A percentile compares a stretch with the other conserved stretches of the same genome.
These are phyloP conservation scores for Tinamus major DNA, from an alignment of 2,797 vertebrate genomes.

Conservation along the genomic window DNA sequence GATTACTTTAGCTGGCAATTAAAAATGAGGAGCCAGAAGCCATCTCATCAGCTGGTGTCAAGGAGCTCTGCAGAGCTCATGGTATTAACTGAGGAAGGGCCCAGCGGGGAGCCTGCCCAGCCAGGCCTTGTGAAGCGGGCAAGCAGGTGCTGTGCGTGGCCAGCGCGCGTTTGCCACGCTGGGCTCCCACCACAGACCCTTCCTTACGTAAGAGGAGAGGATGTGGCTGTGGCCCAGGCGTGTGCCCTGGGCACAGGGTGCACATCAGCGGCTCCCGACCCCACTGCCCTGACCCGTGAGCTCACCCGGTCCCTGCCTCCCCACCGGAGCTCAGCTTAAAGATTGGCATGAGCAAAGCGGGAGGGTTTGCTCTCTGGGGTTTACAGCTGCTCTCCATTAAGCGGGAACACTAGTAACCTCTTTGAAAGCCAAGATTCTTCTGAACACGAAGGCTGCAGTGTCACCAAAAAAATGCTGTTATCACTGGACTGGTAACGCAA, in stretches of 20 bases:
- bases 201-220: neutral
- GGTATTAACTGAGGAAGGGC: neutral
- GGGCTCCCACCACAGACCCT: neutral
- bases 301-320: fast-evolving
- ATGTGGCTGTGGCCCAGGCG: fast-evolving
- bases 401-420: fast-evolving
- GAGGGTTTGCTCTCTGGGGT: neutral
- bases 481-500: neutral
- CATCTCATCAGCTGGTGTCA: neutral
- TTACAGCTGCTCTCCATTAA: neutral
- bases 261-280: fast-evolving
- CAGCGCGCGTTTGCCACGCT: neutral
- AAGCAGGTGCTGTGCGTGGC: fast-evolving
- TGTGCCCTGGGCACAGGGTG: fast-evolving
- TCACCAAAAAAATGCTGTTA: neutral
- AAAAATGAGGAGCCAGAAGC: neutral
- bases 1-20: neutral
- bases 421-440: neutral
- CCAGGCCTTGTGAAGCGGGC: fast-evolving
- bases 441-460: neutral
- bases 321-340: neutral
- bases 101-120: neutral
- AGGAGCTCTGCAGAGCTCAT: neutral
- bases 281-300: fast-evolving
- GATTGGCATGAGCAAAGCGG: neutral